phyloP scores from a whole-genome alignment of 1,140 invertebrate genomes.

The Nymphalis io region DNA sequence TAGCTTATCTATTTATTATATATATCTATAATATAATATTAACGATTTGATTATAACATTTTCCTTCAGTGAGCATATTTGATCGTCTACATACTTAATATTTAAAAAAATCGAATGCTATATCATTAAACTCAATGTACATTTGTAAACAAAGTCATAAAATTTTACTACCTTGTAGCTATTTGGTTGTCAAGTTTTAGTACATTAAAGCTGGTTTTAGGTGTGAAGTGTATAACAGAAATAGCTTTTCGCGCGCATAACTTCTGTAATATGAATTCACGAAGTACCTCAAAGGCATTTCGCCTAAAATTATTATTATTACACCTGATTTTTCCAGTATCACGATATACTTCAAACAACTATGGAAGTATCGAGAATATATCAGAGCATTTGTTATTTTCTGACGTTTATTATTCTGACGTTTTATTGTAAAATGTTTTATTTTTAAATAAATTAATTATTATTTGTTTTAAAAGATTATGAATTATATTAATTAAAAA shows the following conservation, averaged over 20 bases:
- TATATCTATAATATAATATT: too few species aligned
- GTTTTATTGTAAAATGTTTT: too few species aligned
- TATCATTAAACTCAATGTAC: too few species aligned
- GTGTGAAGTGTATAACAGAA: not conserved
- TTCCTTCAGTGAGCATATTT: too few species aligned
- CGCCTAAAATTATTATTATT: not conserved
- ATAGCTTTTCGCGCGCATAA: slow-evolving; percentile 1
- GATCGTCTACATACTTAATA: too few species aligned
- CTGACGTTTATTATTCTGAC: too few species aligned
- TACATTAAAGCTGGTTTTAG: not conserved
- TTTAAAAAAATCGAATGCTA: too few species aligned
- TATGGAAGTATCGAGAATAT: slow-evolving; percentile 1
- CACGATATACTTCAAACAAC: not conserved
- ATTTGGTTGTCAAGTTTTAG: not conserved
- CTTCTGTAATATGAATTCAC: not conserved
- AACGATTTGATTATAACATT: too few species aligned
- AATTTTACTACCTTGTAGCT: not conserved
- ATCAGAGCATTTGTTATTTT: not conserved
- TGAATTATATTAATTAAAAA: too few species aligned
- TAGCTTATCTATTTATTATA: too few species aligned
- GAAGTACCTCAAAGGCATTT: not conserved
- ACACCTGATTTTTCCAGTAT: not conserved
- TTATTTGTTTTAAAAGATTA: too few species aligned
- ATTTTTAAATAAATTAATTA: too few species aligned
- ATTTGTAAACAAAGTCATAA: not conserved